Evolutionary conservation across 2,888 invertebrate genomes (phyloP).

Genomic region (Ceraclea dissimilis): DNA sequence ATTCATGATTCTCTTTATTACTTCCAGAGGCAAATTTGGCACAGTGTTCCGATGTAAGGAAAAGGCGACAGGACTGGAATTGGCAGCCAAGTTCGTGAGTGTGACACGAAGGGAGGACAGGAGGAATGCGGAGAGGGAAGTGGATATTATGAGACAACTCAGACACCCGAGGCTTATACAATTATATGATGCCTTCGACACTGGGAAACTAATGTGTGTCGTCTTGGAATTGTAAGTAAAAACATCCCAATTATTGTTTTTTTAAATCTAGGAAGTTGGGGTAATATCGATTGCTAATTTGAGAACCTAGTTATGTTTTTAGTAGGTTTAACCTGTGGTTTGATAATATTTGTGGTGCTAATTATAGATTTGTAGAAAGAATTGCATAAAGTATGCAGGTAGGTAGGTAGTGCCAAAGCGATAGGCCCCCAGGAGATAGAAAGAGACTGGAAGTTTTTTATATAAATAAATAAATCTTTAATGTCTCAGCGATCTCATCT

Average conservation of each 20-base stretch:
- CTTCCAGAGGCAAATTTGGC: conserved; percentile 89
- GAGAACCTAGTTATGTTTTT: no score
- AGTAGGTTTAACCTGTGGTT: no score
- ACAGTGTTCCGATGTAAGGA: conserved; percentile 91
- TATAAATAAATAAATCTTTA: no score
- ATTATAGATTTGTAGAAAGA: no score
- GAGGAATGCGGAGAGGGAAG: conserved; percentile 87
- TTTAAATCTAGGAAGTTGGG: no score
- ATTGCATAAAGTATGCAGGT: no score
- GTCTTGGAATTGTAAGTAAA: conserved; percentile 91
- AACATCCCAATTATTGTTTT: neutral
- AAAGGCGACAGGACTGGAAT: conserved; percentile 65
- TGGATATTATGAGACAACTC: conserved; percentile 91
- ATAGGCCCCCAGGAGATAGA: no score
- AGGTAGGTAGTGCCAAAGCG: no score
- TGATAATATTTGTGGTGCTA: no score
- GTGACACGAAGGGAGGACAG: conserved; percentile 80
- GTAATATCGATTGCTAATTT: no score
- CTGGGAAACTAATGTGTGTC: conserved; percentile 90
- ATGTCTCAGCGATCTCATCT: no score
- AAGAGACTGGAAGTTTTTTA: no score
- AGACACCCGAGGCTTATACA: conserved; percentile 95
- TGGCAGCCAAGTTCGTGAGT: conserved; percentile 91
- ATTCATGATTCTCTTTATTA: neutral
- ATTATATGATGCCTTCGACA: conserved; percentile 95